Evolutionary conservation across 2,113 vertebrate genomes (phyloP), one percentile per base, ranked within the genome.

Genomic region (Barbus barbus): DNA sequence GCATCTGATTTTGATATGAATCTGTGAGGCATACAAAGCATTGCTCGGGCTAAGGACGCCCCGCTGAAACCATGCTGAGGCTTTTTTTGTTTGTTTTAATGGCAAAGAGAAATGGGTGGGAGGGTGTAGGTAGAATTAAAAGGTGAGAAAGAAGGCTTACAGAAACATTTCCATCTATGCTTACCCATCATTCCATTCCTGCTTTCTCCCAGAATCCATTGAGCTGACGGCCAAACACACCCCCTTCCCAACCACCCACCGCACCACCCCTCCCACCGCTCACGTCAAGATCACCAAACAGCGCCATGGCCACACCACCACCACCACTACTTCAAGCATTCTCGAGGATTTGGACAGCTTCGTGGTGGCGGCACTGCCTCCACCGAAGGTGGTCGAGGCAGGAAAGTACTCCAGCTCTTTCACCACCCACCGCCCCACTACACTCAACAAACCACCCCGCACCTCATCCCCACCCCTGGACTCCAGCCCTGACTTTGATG

Each of bases 101-200:
- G 11, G 38, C 28, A 41, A 22, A 12, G 20, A 5, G 18, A 3
- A 81, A 74, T 6, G 13, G 46, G 28, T 26, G 41, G 56, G 44
- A 60, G 24, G 26, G 44, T 33, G 79, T 51, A 33, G 18, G 63
- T 44, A 75, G 69, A 63, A 60, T 60, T 63, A 2, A 44, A 65
- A 65, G 56, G 4, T 61, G 13, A 53, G 6, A 58, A 69, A 44
- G n/a, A 72, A 67, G 51, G 41, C 33, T 51, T 79, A 11, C 82
- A 86, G 87, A 89, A 87, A 87, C 92, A 93, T 91, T 91, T 91
- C 88, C 93, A 94, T 94, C 90, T 90, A 87, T 92, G 90, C 91
- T 93, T 93, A 92, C 86, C 90, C 93, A 94, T 94, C 94, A 93
- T 93, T 94, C 92, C 93, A 94, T 95, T 92, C 92, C 93, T 93